Conservation (phyloP, 2,113 vertebrate genomes). For the Nibea coibor region DNA sequence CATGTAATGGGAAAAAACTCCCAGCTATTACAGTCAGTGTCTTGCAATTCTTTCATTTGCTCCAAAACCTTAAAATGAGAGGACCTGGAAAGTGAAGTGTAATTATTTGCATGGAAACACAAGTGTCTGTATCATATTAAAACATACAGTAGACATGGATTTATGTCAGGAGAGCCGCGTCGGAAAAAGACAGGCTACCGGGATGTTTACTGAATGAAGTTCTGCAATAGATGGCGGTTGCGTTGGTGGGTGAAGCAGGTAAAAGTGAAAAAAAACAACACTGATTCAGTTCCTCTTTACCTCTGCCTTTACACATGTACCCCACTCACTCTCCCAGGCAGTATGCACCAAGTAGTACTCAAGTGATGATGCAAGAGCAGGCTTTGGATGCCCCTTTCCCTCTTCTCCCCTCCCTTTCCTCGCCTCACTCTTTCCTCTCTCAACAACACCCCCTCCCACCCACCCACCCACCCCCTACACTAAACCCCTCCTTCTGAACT, state of each 20-base stretch:
- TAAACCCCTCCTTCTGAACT: constrained; percentile 60
- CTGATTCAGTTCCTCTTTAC: constrained; percentile 10
- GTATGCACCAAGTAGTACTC: constrained; percentile 24
- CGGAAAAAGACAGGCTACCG: not conserved
- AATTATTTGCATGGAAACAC: not conserved
- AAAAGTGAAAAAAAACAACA: not conserved
- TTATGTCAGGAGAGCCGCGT: not conserved
- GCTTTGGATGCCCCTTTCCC: constrained; percentile 40
- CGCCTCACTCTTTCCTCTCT: constrained; percentile 64
- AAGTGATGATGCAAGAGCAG: constrained; percentile 77
- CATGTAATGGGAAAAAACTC: constrained; percentile 47
- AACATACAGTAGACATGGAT: not conserved
- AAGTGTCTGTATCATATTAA: not conserved
- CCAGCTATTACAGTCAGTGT: constrained; percentile 14
- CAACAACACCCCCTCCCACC: constrained; percentile 4
- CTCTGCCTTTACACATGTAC: constrained; percentile 4
- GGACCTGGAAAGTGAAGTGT: not conserved
- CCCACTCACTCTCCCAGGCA: constrained; percentile 21
- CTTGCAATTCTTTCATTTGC: constrained; percentile 26
- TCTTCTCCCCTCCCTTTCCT: constrained; percentile 43
- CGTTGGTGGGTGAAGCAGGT: not conserved
- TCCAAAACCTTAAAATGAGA: constrained; percentile 16
- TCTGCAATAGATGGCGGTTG: not conserved
- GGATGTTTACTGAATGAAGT: not conserved
- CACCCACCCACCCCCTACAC: not conserved